Evolutionary conservation across 2,113 vertebrate species (phyloP), one percentile per base, ranked within the genome.

Genomic region (Callorhinus ursinus): DNA sequence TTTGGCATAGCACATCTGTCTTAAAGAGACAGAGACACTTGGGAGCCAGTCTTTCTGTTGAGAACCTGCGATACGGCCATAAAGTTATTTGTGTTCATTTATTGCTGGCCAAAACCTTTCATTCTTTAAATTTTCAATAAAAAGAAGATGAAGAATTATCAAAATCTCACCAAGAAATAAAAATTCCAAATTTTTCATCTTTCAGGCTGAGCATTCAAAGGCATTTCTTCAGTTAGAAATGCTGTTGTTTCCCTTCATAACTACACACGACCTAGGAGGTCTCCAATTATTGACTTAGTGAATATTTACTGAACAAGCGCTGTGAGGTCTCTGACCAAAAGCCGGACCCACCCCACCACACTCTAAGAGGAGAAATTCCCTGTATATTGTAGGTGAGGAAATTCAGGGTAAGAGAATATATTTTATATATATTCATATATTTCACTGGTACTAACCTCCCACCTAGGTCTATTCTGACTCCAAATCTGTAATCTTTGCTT

Each of bases 201-300:
- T 94, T 89, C 24, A 51, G 21, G 7, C 12, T 79, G 59, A 87
- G 21, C 31, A 26, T 71, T 82, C 42, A 55, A 95, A 93, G 55
- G n/a, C 9, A 51, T 59, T 90, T 90, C 81, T 57, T 65, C 42
- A 88, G 24, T 39, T 7, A 63, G n/a, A 95, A 93, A 95, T 46
- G 4, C 2, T 65, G 19, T 85, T 71, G 18, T 85, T 87, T 96
- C 57, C 63, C 69, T 82, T 95, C 33, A 5, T 59, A 59, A 80
- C 36, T 36, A 51, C 7, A 69, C 49, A 31, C 36, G 57, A 88
- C 36, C 71, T 67, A 65, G 31, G 11, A 24, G 28, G 22, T 72
- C 18, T 88, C 39, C 61, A 59, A 4, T 93, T 59, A 53, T 10
- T 90, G 16, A 7, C 22, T 81, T 85, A 61, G 65, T 46, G 53